Conservation (phyloP, 2,113 vertebrate genomes). For the Gambusia holbrooki region DNA sequence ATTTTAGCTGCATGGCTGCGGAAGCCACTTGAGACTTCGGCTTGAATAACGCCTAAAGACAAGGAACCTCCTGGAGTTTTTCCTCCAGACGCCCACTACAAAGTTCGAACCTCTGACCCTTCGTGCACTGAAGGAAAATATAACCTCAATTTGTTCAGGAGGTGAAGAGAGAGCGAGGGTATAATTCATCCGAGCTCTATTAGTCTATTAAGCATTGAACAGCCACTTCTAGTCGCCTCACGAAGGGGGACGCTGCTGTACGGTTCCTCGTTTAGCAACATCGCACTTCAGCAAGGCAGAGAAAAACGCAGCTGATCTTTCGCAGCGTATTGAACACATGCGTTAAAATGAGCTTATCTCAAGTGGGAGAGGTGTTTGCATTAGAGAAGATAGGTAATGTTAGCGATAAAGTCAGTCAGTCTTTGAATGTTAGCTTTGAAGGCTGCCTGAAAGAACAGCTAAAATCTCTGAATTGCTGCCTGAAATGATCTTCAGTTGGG, state of each 20-base stretch:
- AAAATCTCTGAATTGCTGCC: too few relatives aligned
- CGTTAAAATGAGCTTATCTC: too few relatives aligned
- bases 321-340: too few relatives aligned
- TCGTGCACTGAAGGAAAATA: constrained; percentile 21
- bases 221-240: neutral
- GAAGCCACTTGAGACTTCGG: constrained; percentile 33
- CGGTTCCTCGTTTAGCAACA: neutral
- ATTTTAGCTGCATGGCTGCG: constrained; percentile 13
- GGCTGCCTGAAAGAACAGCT: too few relatives aligned
- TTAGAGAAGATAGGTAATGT: too few relatives aligned
- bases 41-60: constrained; percentile 30
- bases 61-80: constrained; percentile 16
- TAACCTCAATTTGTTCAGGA: constrained; percentile 24
- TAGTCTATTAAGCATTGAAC: constrained; percentile 12
- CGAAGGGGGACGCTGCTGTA: neutral
- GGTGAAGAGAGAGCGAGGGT: constrained; percentile 12
- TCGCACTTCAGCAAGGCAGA: neutral
- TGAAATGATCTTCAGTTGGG: too few relatives aligned
- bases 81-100: constrained; percentile 24
- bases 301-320: neutral
- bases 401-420: too few relatives aligned
- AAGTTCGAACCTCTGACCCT: constrained; percentile 41
- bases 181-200: constrained; percentile 22
- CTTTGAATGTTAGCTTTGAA: too few relatives aligned
- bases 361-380: too few relatives aligned